Evolutionary conservation across 2,113 vertebrate species (phyloP).

Genomic region (Micronisus gabar): DNA sequence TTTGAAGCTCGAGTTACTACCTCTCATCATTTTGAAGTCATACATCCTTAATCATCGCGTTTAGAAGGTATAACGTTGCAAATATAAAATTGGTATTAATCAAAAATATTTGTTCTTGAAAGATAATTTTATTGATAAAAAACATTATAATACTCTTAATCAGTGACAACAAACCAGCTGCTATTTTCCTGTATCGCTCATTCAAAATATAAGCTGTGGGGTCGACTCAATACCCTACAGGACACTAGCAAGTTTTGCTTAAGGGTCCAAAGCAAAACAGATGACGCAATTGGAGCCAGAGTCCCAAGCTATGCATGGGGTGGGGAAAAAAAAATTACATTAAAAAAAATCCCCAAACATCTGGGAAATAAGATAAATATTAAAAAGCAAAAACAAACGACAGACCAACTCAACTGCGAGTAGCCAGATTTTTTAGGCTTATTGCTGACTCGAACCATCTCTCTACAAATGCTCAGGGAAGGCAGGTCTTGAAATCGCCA

Average conservation of each 20-base stretch:
- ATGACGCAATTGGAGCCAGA: accelerated
- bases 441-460: background rate
- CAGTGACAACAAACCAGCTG: background rate
- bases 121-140: background rate
- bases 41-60: background rate
- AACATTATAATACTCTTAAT: background rate
- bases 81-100: background rate
- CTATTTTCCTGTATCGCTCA: background rate
- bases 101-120: background rate
- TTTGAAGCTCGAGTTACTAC: background rate
- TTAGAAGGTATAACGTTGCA: background rate
- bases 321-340: accelerated
- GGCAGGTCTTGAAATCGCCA: background rate
- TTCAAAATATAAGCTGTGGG: background rate
- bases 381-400: background rate
- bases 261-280: background rate
- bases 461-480: accelerated
- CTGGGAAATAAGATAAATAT: background rate
- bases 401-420: background rate
- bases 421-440: background rate
- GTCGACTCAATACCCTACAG: background rate
- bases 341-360: background rate
- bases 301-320: background rate
- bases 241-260: background rate
- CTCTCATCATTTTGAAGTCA: background rate